Conservation (phyloP, 2,888 invertebrate genomes). For the Drosophila merina region DNA sequence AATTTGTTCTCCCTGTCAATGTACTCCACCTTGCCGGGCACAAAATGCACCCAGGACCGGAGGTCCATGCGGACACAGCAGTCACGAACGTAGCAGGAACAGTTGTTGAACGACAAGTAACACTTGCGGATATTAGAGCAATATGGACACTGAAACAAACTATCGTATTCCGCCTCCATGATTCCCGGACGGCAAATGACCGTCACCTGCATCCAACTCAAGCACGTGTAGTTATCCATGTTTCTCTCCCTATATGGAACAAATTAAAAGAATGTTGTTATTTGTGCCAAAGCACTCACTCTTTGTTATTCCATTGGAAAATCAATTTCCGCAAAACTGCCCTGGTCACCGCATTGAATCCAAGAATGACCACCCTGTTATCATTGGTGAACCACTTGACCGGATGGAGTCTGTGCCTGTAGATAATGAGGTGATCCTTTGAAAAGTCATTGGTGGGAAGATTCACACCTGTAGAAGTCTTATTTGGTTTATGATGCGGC, state of each 20-base stretch:
- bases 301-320: constrained; percentile 71
- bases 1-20: constrained; percentile 63
- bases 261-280: no score
- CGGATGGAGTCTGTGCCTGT: constrained; percentile 59
- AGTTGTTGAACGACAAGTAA: constrained; percentile 58
- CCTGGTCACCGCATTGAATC: constrained; percentile 65
- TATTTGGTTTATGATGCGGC: accelerated
- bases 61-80: constrained; percentile 67
- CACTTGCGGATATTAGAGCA: constrained; percentile 51
- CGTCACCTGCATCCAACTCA: constrained; percentile 64
- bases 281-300: constrained; percentile 48
- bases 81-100: constrained; percentile 65
- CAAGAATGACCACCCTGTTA: constrained; percentile 69
- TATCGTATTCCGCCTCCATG: constrained; percentile 76
- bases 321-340: constrained; percentile 76
- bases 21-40: constrained; percentile 51
- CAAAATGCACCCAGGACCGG: constrained; percentile 67
- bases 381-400: constrained; percentile 58
- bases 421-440: constrained; percentile 55
- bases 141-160: constrained; percentile 58
- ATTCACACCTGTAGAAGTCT: neutral
- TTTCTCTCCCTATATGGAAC: constrained; percentile 52
- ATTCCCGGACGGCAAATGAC: constrained; percentile 68
- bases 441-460: constrained; percentile 42
- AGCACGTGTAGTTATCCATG: constrained; percentile 54